Evolutionary conservation across 1,140 invertebrate genomes (phyloP), one percentile per base, ranked within the genome.

Genomic region (Dreissena polymorpha): DNA sequence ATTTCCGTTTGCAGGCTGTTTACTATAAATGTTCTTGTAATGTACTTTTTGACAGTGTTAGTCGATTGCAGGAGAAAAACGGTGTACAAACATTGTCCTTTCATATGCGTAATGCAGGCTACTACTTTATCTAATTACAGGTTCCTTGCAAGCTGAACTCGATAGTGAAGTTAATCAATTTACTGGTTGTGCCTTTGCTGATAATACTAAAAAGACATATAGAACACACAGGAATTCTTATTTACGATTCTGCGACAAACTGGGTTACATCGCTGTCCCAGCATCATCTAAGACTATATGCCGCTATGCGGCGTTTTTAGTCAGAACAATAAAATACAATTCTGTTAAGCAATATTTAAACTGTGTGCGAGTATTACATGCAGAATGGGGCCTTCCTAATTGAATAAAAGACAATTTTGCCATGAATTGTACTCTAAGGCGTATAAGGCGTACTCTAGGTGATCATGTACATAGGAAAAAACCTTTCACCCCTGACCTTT

Each of bases 261-360:
- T 55, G 53, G 53, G 53, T 12, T 55, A 55, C 18, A 12, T 18
- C 18, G 53, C 53, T 12, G 53, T 27, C 10, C 64, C 64, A 14
- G 64, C 64, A 10, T 67, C 25, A 21, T 67, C 64, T 13, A 67
- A 23, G 10, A 67, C 64, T 21, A 10, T 67, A 67, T 21, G 64
- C 25, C 25, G 64, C 18, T 67, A 67, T 67, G 64, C 64, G 12
- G 64, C 64, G 12, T 67, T 67, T 27, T 23, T 67, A 67, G 64
- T 23, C 25, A 67, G 21, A 23, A 21, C 64, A 21, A 21, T 21
- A 27, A 10, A 21, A 10, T 67, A 67, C 23, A 67, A 67, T 23
- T 67, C 64, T n/a, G n/a, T n/a, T n/a, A n/a, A n/a, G n/a, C n/a
- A n/a, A n/a, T 67, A 27, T 10, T 67, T 63, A 64, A 75, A 75